These are phyloP conservation scores for Ibycter americanus DNA, from an alignment of 2,797 vertebrate species.

Conservation along the genomic window DNA sequence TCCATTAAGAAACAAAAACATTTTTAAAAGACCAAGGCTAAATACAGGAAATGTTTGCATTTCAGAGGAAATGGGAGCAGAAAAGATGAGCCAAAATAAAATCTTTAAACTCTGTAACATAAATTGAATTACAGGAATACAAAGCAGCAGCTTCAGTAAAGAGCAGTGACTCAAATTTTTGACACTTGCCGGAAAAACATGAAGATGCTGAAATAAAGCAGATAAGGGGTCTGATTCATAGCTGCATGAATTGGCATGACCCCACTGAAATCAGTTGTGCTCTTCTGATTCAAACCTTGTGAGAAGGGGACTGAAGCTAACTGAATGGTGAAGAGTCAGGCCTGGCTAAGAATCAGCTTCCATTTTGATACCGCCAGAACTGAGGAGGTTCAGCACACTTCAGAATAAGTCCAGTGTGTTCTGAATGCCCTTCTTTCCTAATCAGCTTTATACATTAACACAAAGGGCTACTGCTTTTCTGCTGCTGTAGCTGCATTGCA, in stretches of 20 bases:
- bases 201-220: not conserved
- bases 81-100: constrained; percentile 34
- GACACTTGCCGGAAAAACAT: not conserved
- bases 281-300: not conserved
- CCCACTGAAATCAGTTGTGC: not conserved
- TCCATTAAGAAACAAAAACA: constrained; percentile 11
- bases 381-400: not conserved
- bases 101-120: not conserved
- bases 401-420: not conserved
- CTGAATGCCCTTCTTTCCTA: not conserved
- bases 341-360: not conserved
- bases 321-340: not conserved
- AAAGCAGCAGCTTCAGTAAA: not conserved
- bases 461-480: not conserved
- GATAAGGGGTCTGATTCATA: not conserved
- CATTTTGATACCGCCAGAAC: not conserved
- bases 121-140: constrained; percentile 28
- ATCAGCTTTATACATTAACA: not conserved
- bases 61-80: constrained; percentile 46
- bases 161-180: not conserved
- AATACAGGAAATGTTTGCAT: constrained; percentile 53
- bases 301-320: not conserved
- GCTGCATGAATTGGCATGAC: not conserved
- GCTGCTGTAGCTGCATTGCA: not conserved
- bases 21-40: not conserved